Base-by-base conservation (phyloP, 2,888 invertebrate species). In the Agriotes lineatus region DNA sequence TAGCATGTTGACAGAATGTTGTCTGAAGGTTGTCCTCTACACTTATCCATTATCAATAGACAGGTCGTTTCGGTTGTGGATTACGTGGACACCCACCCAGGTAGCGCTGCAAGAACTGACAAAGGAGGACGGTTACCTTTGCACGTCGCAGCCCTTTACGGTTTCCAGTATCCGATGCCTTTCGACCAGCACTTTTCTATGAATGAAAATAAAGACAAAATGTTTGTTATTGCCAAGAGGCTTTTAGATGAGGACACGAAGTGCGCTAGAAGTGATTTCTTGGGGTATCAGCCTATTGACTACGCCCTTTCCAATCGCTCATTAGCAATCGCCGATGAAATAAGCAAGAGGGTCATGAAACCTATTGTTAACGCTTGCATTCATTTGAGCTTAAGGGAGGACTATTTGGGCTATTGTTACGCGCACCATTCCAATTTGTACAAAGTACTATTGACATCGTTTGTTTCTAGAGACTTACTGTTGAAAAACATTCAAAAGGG, bases 221-320 rank as follows among this genome's bases (percentile, higher is more conserved):
- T 45, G 20, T 18, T 50, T 54, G 25, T 44, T 42, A 62, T 54
- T 39, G 39, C 54, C 54, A 42, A 62, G 18, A 39, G 54, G 54
- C 52, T 54, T 62, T 30, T 30, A 12, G 39, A 62, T 62, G 52
- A 54, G 52, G 25, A 62, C 52, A 42, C 44, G 44, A 50, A 16
- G 61, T 25, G 35, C 52, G 52, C 39, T 61, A 62, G 14, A 19
- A 25, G 19, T 39, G 39, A 62, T 54, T 54, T 62, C 52, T 62
- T 62, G 44, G 62, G 62, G 62, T 62, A 52, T 35, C 42, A 52
- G 18, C 62, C 54, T 14, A 42, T 54, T 44, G 62, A 62, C 19
- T 54, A 62, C 39, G 54, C 54, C 35, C 62, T 62, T 54, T 42
- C 62, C 54, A 62, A 62, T 62, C 52, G 54, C 25, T 62, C 44